phyloP scores from a whole-genome alignment of 2,888 invertebrate genomes.

The Trichopoda pennipes region DNA sequence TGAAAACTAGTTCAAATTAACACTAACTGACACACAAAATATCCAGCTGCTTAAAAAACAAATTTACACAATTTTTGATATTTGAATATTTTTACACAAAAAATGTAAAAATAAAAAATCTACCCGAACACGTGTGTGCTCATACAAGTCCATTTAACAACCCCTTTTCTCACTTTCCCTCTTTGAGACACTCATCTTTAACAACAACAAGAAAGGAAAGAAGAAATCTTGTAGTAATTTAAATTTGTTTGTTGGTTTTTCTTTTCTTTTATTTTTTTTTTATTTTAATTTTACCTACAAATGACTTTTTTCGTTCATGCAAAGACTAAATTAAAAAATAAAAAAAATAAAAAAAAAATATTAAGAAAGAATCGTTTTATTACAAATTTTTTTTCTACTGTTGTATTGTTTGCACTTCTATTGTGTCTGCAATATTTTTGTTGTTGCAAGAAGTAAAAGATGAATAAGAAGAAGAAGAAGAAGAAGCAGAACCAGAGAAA shows the following conservation, averaged over 20 bases:
- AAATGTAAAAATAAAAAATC: neutral
- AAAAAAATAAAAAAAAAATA: slow-evolving; percentile 11
- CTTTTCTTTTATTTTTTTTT: slow-evolving; percentile 1
- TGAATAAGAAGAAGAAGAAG: neutral
- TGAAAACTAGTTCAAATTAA: slow-evolving; percentile 44
- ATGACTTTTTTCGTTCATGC: slow-evolving; percentile 60
- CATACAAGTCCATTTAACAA: slow-evolving; percentile 38
- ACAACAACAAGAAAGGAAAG: slow-evolving; percentile 19
- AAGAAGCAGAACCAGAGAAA: neutral
- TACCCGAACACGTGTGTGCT: slow-evolving; percentile 6
- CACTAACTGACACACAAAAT: slow-evolving; percentile 18
- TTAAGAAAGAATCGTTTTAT: slow-evolving; percentile 47
- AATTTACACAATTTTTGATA: neutral
- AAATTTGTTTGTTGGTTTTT: slow-evolving; percentile 55
- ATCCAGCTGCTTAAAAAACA: slow-evolving; percentile 36
- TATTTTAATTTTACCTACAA: slow-evolving; percentile 50
- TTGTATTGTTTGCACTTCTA: slow-evolving; percentile 45
- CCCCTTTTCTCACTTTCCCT: slow-evolving; percentile 37
- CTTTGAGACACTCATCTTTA: slow-evolving; percentile 18
- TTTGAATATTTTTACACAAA: slow-evolving; percentile 17
- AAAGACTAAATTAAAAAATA: slow-evolving; percentile 39
- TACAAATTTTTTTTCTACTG: slow-evolving; percentile 9
- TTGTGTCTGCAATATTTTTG: slow-evolving; percentile 55
- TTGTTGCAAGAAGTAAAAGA: slow-evolving; percentile 31
- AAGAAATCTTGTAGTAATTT: slow-evolving; percentile 44